These are phyloP conservation scores for Stegostoma tigrinum DNA, from an alignment of 2,113 vertebrate species.

Conservation along the genomic window DNA sequence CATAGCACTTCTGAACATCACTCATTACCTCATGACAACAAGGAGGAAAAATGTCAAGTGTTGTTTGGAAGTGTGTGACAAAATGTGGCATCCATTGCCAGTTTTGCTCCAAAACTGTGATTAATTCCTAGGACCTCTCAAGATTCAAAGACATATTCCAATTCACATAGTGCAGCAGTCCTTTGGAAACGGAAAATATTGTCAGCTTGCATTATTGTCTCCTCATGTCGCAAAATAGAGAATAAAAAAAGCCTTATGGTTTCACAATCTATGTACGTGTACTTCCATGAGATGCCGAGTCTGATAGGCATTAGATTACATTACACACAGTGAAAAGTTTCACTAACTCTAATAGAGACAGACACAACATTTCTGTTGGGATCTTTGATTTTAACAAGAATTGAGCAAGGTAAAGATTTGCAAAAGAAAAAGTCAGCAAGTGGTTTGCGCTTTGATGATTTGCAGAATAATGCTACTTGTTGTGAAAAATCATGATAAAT, in stretches of 20 bases:
- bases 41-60: background rate
- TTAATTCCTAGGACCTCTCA: background rate
- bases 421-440: background rate
- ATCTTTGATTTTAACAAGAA: constrained; percentile 28
- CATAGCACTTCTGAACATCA: background rate
- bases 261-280: background rate
- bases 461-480: background rate
- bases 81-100: background rate
- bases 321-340: background rate
- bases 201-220: background rate
- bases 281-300: background rate
- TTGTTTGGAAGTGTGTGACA: background rate
- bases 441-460: background rate
- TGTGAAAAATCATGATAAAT: background rate
- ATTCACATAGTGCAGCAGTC: background rate
- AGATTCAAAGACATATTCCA: background rate
- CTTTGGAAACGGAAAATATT: constrained; percentile 13
- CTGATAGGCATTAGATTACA: background rate
- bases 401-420: constrained; percentile 25
- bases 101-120: background rate
- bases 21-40: background rate
- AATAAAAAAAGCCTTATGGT: background rate
- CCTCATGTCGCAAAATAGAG: background rate
- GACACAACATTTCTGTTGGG: background rate
- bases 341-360: background rate